Evolutionary conservation across 1,140 invertebrate species (phyloP).

Genomic region (Cydia splendana): DNA sequence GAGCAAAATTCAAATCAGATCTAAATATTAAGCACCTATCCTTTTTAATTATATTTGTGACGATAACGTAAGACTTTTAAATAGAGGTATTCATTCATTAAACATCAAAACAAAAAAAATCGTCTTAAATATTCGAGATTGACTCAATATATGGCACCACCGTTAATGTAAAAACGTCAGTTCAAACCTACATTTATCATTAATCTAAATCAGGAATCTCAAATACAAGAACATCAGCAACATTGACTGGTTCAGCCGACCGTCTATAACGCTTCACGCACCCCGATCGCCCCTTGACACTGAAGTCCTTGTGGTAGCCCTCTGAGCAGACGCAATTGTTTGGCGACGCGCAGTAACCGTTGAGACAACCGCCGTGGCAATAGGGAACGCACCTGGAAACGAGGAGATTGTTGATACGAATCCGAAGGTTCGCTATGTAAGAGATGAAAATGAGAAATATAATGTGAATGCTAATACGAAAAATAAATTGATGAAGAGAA

Average conservation of each 20-base stretch:
- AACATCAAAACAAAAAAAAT: background rate
- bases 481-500: no score
- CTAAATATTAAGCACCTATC: background rate
- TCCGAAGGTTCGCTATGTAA: slow-evolving; percentile 1
- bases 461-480: background rate
- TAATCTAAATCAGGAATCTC: slow-evolving; percentile 49
- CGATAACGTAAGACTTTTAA: no score
- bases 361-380: slow-evolving; percentile 82
- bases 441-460: background rate
- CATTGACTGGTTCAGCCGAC: slow-evolving; percentile 42
- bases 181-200: background rate
- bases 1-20: background rate
- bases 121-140: background rate
- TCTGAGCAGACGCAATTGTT: slow-evolving; percentile 81
- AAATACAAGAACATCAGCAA: slow-evolving; percentile 47
- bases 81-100: no score
- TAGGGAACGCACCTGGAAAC: slow-evolving; percentile 77
- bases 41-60: no score
- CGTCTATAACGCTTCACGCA: slow-evolving; percentile 77
- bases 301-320: slow-evolving; percentile 82
- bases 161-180: background rate
- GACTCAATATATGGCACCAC: background rate
- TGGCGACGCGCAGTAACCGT: slow-evolving; percentile 82
- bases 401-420: slow-evolving; percentile 20
- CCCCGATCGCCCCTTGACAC: slow-evolving; percentile 83